Conservation (phyloP, 2,113 vertebrate genomes). For the Chionis minor region DNA sequence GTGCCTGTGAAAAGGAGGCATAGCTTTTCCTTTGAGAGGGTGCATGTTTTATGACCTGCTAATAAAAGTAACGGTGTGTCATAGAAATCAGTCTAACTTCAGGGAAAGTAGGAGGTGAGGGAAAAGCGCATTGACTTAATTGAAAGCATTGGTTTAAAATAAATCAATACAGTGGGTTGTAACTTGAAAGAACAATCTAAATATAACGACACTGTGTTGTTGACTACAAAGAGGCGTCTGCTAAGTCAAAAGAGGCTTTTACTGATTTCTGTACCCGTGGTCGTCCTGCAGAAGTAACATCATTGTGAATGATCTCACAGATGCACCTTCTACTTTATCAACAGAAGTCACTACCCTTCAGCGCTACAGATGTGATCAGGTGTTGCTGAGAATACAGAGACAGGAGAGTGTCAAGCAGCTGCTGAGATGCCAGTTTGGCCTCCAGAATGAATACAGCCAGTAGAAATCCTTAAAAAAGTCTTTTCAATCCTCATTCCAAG, state of each 20-base stretch:
- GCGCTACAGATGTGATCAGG: background rate
- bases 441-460: background rate
- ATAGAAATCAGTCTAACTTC: slow-evolving; percentile 18
- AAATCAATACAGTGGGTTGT: slow-evolving; percentile 12
- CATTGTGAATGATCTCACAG: background rate
- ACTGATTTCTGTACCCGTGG: background rate
- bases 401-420: background rate
- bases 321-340: background rate
- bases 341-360: background rate
- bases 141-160: slow-evolving; percentile 51
- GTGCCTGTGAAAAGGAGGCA: background rate
- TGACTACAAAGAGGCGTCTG: background rate
- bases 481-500: background rate
- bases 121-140: slow-evolving; percentile 27
- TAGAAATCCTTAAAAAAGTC: background rate
- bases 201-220: background rate
- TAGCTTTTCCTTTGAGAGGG: background rate
- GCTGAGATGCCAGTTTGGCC: background rate
- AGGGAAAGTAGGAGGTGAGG: slow-evolving; percentile 30
- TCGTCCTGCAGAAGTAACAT: background rate
- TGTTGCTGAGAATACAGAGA: background rate
- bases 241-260: background rate
- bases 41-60: background rate
- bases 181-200: slow-evolving; percentile 15
- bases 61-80: slow-evolving; percentile 21